Base-by-base conservation (phyloP, 2,113 vertebrate species). In the Sakesphorus luctuosus region DNA sequence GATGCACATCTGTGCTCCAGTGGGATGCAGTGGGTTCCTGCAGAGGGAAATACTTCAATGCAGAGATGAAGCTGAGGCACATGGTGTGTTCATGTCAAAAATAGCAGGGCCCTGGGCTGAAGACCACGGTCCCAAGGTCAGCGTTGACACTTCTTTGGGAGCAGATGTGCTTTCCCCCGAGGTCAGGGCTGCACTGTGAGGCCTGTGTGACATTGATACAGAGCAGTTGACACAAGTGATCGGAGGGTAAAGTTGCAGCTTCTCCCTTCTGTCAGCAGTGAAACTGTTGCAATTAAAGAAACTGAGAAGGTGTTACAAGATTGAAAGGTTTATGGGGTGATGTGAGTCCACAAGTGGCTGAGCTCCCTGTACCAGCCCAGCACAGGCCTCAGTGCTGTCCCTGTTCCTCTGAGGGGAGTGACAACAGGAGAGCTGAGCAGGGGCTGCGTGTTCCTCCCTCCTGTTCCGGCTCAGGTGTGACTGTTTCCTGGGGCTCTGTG, bases 331-430 rank as follows among this genome's bases (percentile, higher is more conserved):
- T 58, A 1, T 26, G 18, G 25, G 25, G 12, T 29, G 55, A 18
- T 2, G 0, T 6, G 31, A 38, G 29, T 24, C 36, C 17, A 11
- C 3, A 10, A 6, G 9, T 8, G 76, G 1, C 31, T 6, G 84
- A 78, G 52, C 23, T 89, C 15, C 1, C 13, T 31, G 44, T 67
- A 38, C 31, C 26, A 2, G 18, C 11, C 44, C 62, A 38, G 33
- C 23, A 1, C 6, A 16, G 29, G 20, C 0, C 0, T 43, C 53
- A 11, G 13, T 3, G 31, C 4, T 33, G 55, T 40, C 44, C 2
- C 0, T 26, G 50, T 23, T 74, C 13, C 47, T 75, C 53, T 18
- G 11, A 55, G 33, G 55, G 43, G 9, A 20, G 23, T 59, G 17
- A 33, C 47, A 75, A 16, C 52, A 13, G 19, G 20, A 49, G 21